Conservation (phyloP, 2,888 invertebrate species). For the Villa cingulata region DNA sequence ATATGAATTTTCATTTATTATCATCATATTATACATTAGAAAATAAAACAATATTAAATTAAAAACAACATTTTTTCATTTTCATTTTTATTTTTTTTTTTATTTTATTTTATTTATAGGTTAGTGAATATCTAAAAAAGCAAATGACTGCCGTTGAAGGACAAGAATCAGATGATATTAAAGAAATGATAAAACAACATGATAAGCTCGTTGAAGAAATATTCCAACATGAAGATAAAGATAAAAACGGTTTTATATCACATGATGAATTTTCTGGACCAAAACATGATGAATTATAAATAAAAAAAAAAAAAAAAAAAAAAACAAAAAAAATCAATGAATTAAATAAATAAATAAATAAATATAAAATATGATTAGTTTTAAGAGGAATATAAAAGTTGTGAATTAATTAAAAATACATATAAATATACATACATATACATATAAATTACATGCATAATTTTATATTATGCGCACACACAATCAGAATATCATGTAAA, state of each 20-base stretch:
- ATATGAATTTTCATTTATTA: no score
- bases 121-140: constrained; percentile 81
- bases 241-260: constrained; percentile 91
- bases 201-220: constrained; percentile 92
- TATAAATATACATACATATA: no score
- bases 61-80: no score
- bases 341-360: not conserved
- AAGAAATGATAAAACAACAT: constrained; percentile 73
- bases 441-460: no score
- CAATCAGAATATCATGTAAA: no score
- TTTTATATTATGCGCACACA: no score
- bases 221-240: constrained; percentile 93
- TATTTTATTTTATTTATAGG: constrained; percentile 41
- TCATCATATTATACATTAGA: no score
- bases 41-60: no score
- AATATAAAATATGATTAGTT: no score
- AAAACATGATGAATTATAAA: constrained; percentile 89
- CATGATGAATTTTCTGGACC: constrained; percentile 94
- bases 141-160: constrained; percentile 78
- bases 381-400: no score
- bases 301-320: not conserved
- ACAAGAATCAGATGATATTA: constrained; percentile 61
- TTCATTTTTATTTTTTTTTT: no score
- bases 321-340: not conserved
- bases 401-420: no score